A percentile compares a stretch with the other conserved stretches of the same genome.
phyloP scores from a whole-genome alignment of 2,797 vertebrate genomes.

The Coreius guichenoti region DNA sequence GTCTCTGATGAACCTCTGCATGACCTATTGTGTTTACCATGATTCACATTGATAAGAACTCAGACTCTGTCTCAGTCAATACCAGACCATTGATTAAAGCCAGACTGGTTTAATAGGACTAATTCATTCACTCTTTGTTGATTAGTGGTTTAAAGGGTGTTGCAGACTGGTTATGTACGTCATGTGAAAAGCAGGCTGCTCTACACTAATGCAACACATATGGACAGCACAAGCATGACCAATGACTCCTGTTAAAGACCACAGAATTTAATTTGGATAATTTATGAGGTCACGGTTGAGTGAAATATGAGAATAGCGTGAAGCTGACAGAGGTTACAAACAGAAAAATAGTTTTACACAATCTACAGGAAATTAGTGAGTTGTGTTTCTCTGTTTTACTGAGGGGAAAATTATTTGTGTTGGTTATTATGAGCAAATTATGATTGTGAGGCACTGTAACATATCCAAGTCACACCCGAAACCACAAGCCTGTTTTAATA shows the following conservation, averaged over 20 bases:
- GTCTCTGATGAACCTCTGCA: conserved; percentile 2
- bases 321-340: conserved; percentile 27
- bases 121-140: conserved; percentile 44
- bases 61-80: background rate
- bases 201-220: conserved; percentile 71
- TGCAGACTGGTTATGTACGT: conserved; percentile 60
- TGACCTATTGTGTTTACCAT: conserved; percentile 34
- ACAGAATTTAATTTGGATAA: conserved; percentile 77
- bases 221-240: conserved; percentile 66
- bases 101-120: conserved; percentile 63
- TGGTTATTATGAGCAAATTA: conserved; percentile 3
- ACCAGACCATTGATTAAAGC: conserved; percentile 7
- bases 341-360: conserved; percentile 41
- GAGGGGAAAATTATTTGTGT: conserved; percentile 61
- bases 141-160: conserved; percentile 5
- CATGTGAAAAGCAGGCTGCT: conserved; percentile 65
- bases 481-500: conserved; percentile 8
- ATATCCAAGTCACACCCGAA: conserved; percentile 11
- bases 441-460: background rate
- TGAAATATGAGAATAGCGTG: conserved; percentile 27
- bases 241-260: conserved; percentile 65
- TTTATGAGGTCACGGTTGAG: conserved; percentile 68
- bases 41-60: conserved; percentile 11
- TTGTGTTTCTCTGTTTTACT: conserved; percentile 72
- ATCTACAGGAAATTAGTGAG: conserved; percentile 70